These are phyloP conservation scores for Alcedo quadribrachys DNA, from an alignment of 2,797 vertebrate species.

Conservation along the genomic window DNA sequence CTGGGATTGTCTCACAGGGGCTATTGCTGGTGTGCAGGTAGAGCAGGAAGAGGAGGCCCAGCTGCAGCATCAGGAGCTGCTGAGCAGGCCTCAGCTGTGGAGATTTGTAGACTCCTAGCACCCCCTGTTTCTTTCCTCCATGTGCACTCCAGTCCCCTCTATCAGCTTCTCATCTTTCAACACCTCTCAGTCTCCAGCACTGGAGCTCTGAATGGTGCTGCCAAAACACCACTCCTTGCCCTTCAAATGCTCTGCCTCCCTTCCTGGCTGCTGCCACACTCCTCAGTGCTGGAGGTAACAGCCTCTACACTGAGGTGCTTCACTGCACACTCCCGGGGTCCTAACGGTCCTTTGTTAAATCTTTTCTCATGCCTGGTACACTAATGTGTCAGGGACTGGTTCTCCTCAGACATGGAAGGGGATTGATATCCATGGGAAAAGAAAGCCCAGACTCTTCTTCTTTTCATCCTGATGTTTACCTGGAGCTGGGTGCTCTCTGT, in stretches of 20 bases:
- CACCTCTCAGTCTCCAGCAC: neutral
- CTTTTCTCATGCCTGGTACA: neutral
- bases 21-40: neutral
- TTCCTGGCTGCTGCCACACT: neutral
- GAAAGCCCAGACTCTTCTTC: neutral
- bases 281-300: neutral
- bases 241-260: fast-evolving
- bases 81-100: neutral
- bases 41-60: neutral
- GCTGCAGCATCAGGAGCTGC: neutral
- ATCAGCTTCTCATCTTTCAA: neutral
- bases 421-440: neutral
- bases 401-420: neutral
- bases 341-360: neutral
- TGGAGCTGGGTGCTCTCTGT: neutral
- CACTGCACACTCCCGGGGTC: neutral
- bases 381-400: neutral
- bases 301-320: neutral
- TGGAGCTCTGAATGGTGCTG: neutral
- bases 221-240: neutral
- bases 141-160: neutral
- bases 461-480: neutral
- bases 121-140: neutral
- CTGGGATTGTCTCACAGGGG: neutral
- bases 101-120: neutral